A percentile compares a stretch with the other conserved stretches of the same genome.
phyloP scores from a whole-genome alignment of 2,797 vertebrate species.

The Brachyrhaphis roseni region DNA sequence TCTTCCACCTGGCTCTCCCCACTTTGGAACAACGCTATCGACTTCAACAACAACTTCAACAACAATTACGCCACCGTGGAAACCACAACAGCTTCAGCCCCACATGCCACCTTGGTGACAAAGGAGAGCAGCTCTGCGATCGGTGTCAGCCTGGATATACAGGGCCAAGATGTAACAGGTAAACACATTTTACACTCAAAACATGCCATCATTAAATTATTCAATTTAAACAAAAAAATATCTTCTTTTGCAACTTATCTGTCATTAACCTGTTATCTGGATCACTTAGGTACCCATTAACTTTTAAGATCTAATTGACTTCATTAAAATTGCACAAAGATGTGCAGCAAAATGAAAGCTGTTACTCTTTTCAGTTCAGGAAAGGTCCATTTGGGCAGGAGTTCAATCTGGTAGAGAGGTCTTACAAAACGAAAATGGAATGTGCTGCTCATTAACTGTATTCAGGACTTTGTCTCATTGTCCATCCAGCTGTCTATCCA shows the following conservation, averaged over 20 bases:
- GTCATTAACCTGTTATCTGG: neutral
- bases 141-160: slow-evolving; percentile 85
- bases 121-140: slow-evolving; percentile 87
- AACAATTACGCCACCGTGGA: slow-evolving; percentile 54
- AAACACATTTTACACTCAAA: neutral
- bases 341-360: neutral
- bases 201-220: neutral
- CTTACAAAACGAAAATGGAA: slow-evolving; percentile 17
- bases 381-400: slow-evolving; percentile 6
- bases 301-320: slow-evolving; percentile 4
- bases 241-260: neutral
- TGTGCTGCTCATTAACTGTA: slow-evolving; percentile 42
- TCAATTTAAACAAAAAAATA: neutral
- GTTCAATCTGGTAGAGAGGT: neutral
- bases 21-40: slow-evolving; percentile 68
- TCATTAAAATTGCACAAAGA: neutral
- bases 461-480: slow-evolving; percentile 19
- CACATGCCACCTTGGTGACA: slow-evolving; percentile 86
- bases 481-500: slow-evolving; percentile 41
- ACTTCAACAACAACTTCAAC: slow-evolving; percentile 63
- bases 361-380: neutral
- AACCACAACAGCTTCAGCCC: slow-evolving; percentile 90
- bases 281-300: neutral
- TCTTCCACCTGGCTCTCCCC: slow-evolving; percentile 67
- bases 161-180: slow-evolving; percentile 93